Percentiles rank a stretch among this genome's conserved stretches.
Evolutionary conservation across 2,113 vertebrate species (phyloP).

Genomic region (zebrafish (Danio rerio)): DNA sequence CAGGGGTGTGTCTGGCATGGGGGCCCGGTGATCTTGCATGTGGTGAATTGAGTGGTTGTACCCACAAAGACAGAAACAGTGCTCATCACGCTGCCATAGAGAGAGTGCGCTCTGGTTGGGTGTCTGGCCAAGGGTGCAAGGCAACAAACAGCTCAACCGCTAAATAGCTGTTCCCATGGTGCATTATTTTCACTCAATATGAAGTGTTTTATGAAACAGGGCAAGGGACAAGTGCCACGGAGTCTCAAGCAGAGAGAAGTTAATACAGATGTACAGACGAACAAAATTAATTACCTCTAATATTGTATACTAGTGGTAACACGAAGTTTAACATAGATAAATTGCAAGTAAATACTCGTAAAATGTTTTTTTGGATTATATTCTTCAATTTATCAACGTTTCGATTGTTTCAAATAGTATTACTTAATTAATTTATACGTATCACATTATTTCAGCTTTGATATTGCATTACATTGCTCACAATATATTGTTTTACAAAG

Average conservation of each 20-base stretch:
- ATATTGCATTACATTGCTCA: too few relatives aligned
- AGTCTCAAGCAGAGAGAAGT: background rate
- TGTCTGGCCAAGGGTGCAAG: constrained; percentile 22
- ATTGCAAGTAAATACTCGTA: too few relatives aligned
- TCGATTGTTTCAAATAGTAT: too few relatives aligned
- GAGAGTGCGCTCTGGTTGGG: constrained; percentile 44
- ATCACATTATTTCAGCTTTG: too few relatives aligned
- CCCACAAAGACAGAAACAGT: constrained; percentile 55
- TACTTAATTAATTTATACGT: too few relatives aligned
- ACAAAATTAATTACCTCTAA: background rate
- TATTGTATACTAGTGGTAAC: background rate
- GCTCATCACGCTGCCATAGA: constrained; percentile 47
- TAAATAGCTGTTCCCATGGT: constrained; percentile 53
- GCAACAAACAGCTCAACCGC: constrained; percentile 22
- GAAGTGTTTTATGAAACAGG: background rate
- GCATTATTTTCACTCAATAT: constrained; percentile 30
- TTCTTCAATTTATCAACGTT: too few relatives aligned
- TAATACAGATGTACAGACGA: background rate
- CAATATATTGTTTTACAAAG: too few relatives aligned
- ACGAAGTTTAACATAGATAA: too few relatives aligned
- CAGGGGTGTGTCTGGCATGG: constrained; percentile 66
- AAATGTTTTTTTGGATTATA: too few relatives aligned
- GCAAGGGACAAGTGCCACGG: background rate
- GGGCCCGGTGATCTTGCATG: constrained; percentile 63
- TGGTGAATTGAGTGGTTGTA: constrained; percentile 68